Evolutionary conservation across 2,888 invertebrate species (phyloP).

Genomic region (Nasonia oneida): DNA sequence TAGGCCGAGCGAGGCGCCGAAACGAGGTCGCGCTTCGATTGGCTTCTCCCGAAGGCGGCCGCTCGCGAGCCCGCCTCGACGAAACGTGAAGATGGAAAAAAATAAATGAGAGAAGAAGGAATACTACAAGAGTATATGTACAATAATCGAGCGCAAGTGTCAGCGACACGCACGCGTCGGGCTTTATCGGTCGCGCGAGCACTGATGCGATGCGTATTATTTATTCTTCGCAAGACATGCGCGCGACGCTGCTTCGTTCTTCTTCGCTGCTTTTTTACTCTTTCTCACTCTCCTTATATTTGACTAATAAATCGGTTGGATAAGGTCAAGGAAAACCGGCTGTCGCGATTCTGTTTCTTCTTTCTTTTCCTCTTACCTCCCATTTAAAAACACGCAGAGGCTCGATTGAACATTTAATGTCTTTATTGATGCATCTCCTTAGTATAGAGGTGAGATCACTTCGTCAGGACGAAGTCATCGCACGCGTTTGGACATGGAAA

Average conservation of each 20-base stretch:
- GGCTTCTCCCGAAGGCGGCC: conserved; percentile 30
- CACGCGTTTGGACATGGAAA: background rate
- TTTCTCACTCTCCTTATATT: conserved; percentile 11
- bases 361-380: background rate
- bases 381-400: background rate
- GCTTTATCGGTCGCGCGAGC: background rate
- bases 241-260: background rate
- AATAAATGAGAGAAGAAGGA: background rate
- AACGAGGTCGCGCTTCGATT: conserved; percentile 44
- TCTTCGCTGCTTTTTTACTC: background rate
- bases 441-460: background rate
- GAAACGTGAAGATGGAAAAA: background rate
- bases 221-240: background rate
- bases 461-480: conserved; percentile 5
- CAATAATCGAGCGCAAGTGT: conserved; percentile 1
- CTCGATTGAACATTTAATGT: conserved; percentile 14
- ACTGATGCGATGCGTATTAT: background rate
- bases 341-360: background rate
- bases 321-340: conserved; percentile 52
- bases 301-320: conserved; percentile 22
- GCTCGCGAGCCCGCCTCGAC: background rate
- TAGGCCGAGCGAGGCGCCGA: conserved; percentile 38
- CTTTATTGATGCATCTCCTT: conserved; percentile 25
- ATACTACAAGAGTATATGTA: background rate
- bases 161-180: background rate